Conservation (phyloP, 1,140 invertebrate genomes). For the Eubasilissa regina region DNA sequence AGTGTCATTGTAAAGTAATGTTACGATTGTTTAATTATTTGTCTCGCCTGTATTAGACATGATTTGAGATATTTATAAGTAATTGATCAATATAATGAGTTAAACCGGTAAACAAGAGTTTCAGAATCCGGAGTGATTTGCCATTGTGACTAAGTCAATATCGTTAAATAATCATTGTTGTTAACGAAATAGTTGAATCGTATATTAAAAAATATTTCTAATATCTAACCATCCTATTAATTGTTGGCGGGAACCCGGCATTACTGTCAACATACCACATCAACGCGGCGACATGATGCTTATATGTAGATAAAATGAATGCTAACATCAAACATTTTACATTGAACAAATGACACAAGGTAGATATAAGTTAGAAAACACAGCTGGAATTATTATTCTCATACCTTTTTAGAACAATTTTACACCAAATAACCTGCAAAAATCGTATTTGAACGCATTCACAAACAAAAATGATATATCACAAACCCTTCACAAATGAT, state of each 20-base stretch:
- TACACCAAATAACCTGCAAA: constrained; percentile 14
- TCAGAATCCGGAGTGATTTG: too few species aligned
- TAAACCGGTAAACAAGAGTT: too few species aligned
- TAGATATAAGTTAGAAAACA: background rate
- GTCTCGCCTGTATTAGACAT: too few species aligned
- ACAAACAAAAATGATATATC: background rate
- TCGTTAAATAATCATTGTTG: too few species aligned
- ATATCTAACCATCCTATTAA: background rate
- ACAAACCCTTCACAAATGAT: background rate
- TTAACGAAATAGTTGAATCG: too few species aligned
- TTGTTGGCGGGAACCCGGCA: constrained; percentile 39
- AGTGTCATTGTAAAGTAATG: too few species aligned
- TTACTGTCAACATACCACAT: constrained; percentile 35
- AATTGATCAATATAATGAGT: too few species aligned
- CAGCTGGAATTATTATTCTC: background rate
- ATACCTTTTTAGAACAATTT: constrained; percentile 5
- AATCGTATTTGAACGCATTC: background rate
- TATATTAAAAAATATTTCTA: background rate
- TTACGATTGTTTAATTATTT: too few species aligned
- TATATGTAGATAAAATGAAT: constrained; percentile 13
- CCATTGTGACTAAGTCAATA: too few species aligned
- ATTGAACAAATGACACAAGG: background rate
- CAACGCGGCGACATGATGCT: background rate
- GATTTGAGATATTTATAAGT: too few species aligned
- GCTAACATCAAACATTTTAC: background rate